Evolutionary conservation across 2,113 vertebrate genomes (phyloP).

Genomic region (Indicator maculatus): DNA sequence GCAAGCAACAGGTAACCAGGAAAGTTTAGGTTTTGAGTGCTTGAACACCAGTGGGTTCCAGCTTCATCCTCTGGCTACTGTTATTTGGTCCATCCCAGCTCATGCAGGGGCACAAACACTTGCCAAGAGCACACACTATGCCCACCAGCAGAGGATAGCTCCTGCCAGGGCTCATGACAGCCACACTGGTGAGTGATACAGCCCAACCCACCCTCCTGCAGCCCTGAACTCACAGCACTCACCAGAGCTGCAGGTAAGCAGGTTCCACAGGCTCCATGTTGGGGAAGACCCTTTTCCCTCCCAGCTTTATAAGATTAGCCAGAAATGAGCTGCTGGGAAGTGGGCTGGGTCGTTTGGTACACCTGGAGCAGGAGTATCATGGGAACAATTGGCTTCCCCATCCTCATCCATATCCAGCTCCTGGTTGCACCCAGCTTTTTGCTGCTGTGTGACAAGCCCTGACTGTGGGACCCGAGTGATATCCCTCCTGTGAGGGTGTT

Average conservation of each 20-base stretch:
- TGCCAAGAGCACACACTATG: rapidly evolving
- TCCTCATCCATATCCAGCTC: not conserved
- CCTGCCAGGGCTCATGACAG: not conserved
- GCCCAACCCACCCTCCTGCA: rapidly evolving
- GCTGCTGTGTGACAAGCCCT: not conserved
- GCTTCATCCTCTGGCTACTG: not conserved
- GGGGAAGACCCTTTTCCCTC: not conserved
- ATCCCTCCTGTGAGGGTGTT: not conserved
- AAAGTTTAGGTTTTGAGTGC: not conserved
- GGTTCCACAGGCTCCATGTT: rapidly evolving
- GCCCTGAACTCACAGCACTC: not conserved
- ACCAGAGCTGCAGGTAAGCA: not conserved
- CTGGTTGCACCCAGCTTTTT: not conserved
- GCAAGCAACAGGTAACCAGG: not conserved
- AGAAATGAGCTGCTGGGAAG: not conserved
- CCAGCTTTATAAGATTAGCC: not conserved
- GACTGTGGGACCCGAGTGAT: rapidly evolving
- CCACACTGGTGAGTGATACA: not conserved
- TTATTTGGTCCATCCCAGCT: rapidly evolving
- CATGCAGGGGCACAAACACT: rapidly evolving
- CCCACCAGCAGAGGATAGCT: not conserved
- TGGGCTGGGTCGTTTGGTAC: not conserved
- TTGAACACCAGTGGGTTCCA: not conserved
- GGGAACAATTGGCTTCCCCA: not conserved
- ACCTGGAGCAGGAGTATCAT: not conserved